A percentile compares a stretch with the other conserved stretches of the same genome.
phyloP scores from a whole-genome alignment of 2,797 vertebrate species.

The Catharus ustulatus region DNA sequence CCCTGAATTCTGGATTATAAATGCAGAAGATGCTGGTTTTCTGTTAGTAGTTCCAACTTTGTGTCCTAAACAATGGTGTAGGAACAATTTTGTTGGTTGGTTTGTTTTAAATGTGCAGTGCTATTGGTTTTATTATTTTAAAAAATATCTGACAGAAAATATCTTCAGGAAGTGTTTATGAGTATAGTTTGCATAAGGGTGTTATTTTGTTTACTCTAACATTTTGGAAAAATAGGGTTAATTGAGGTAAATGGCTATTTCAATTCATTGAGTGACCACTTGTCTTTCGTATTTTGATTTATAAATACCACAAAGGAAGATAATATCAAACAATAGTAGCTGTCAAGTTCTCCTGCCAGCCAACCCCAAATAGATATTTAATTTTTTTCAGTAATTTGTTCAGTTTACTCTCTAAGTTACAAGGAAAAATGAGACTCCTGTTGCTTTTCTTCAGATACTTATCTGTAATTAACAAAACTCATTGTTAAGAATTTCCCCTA shows the following conservation, averaged over 20 bases:
- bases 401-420: background rate
- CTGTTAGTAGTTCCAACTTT: background rate
- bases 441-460: background rate
- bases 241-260: background rate
- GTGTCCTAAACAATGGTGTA: background rate
- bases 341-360: background rate
- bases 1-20: background rate
- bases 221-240: background rate
- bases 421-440: background rate
- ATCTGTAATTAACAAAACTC: background rate
- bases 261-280: background rate
- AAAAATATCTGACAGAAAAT: background rate
- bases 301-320: background rate
- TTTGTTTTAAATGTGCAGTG: background rate
- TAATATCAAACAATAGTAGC: background rate
- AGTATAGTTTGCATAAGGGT: background rate
- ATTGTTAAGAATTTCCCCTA: background rate
- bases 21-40: background rate
- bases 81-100: background rate
- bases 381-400: background rate
- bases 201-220: background rate
- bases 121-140: background rate
- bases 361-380: background rate
- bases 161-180: background rate
- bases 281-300: slow-evolving; percentile 3